Base-by-base conservation (phyloP, 2,797 vertebrate genomes). In the Malurus leucopterus region DNA sequence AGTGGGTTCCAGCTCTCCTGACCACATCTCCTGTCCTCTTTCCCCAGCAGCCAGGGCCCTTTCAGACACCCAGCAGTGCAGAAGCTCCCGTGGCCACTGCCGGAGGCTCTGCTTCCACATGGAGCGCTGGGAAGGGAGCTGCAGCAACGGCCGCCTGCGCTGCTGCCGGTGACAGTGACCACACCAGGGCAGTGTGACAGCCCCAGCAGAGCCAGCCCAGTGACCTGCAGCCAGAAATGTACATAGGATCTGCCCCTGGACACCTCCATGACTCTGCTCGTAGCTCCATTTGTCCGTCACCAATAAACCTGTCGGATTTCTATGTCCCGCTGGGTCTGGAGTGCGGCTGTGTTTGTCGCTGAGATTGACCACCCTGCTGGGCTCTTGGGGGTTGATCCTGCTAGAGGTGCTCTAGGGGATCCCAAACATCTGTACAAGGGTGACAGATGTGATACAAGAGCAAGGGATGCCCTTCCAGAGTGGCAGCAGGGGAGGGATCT, bases 61-160 rank as follows among this genome's bases (percentile, higher is more conserved):
- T 15, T 76, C 85, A 0, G 86, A 92, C 72, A 91, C 7, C 32
- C 83, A 90, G 65, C 80, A 84, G 19, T 96, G 95, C 70, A 82
- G 44, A 23, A 88, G 32, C 72, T 88, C 5, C 63, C 92, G 29
- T 0, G 95, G 96, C 27, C 93, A 32, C 69, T 95, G 95, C 79
- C 82, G 94, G 44, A 83, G 92, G 83, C 88, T 93, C 32, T 96
- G 95, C 84, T 95, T 96, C 89, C 90, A 96, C 61, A 89, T 67
- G 23, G 95, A 96, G 85, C 91, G 8, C 23, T 69, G 75, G 81
- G 87, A 87, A 12, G 94, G 95, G 71, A 95, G 15, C 79, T 96
- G 95, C 44, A 34, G 79, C 55, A 93, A 50, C 1, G 59, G 94
- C 17, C 90, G 76, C 44, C 84, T 70, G 76, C 94, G 46, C 55